Percentiles rank a stretch among this genome's conserved stretches.
Conservation (phyloP, 2,113 vertebrate species). For the Hylia prasina region DNA sequence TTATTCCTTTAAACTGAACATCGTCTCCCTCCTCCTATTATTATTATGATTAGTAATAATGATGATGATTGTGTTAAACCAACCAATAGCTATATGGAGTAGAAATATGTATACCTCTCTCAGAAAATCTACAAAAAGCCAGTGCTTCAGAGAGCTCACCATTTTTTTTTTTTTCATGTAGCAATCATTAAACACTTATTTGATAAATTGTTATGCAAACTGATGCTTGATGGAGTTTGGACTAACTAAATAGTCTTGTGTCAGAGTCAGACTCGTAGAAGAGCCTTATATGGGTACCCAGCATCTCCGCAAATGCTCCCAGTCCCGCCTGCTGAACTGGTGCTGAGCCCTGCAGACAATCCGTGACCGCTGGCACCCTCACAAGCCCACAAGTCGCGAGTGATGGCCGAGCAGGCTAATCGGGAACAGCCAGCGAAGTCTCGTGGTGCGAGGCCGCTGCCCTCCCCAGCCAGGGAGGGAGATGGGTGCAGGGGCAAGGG, state of each 20-base stretch:
- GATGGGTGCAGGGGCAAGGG: neutral
- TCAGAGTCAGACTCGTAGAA: neutral
- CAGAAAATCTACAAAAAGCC: neutral
- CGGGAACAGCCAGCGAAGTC: neutral
- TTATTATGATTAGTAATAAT: neutral
- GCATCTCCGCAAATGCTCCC: neutral
- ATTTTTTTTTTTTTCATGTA: neutral
- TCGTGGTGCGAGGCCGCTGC: neutral
- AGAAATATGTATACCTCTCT: neutral
- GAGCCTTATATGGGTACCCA: slow-evolving; percentile 10
- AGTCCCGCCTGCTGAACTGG: neutral
- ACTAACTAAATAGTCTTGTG: neutral
- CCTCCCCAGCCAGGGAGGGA: neutral
- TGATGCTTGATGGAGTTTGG: neutral
- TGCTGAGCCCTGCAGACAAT: neutral
- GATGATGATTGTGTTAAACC: neutral
- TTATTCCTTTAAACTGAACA: neutral
- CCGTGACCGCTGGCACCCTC: neutral
- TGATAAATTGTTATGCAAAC: slow-evolving; percentile 6
- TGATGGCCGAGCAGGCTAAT: neutral
- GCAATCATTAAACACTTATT: neutral
- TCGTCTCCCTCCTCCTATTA: neutral
- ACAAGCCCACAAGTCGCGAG: neutral
- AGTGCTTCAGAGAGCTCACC: neutral
- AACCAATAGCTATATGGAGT: neutral